A percentile compares a stretch with the other conserved stretches of the same genome.
phyloP scores from a whole-genome alignment of 2,797 vertebrate species.

The Hyperoplus immaculatus region DNA sequence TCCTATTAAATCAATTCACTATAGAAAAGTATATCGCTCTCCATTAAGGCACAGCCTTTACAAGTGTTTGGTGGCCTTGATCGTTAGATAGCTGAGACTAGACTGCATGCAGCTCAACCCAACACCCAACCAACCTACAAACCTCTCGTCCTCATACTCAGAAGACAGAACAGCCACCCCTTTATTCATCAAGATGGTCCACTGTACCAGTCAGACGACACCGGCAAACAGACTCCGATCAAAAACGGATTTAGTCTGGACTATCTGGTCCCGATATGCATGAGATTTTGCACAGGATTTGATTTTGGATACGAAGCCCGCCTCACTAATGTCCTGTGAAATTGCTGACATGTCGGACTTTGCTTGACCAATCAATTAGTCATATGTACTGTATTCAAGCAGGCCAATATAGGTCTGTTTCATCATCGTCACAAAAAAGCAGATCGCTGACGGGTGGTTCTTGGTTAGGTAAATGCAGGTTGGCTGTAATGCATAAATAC shows the following conservation, averaged over 20 bases:
- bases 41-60: conserved; percentile 50
- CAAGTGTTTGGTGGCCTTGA: conserved; percentile 45
- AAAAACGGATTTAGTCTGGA: conserved; percentile 24
- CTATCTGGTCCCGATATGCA: conserved; percentile 53
- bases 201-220: conserved; percentile 26
- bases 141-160: conserved; percentile 80
- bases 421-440: conserved; percentile 12
- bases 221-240: conserved; percentile 24
- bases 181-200: conserved; percentile 24
- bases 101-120: conserved; percentile 80
- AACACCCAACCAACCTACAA: conserved; percentile 78
- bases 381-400: conserved; percentile 56
- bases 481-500: neutral
- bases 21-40: conserved; percentile 36
- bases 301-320: conserved; percentile 52
- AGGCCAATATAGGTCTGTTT: conserved; percentile 56
- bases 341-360: conserved; percentile 65
- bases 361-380: conserved; percentile 62
- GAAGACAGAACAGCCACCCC: conserved; percentile 54
- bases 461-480: conserved; percentile 20
- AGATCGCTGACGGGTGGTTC: conserved; percentile 18
- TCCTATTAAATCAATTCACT: conserved; percentile 33
- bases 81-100: conserved; percentile 54
- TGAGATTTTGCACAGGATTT: conserved; percentile 54
- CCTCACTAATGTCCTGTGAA: conserved; percentile 68